These are phyloP conservation scores for Anodontia alba DNA, from an alignment of 2,888 invertebrate genomes.

Conservation along the genomic window DNA sequence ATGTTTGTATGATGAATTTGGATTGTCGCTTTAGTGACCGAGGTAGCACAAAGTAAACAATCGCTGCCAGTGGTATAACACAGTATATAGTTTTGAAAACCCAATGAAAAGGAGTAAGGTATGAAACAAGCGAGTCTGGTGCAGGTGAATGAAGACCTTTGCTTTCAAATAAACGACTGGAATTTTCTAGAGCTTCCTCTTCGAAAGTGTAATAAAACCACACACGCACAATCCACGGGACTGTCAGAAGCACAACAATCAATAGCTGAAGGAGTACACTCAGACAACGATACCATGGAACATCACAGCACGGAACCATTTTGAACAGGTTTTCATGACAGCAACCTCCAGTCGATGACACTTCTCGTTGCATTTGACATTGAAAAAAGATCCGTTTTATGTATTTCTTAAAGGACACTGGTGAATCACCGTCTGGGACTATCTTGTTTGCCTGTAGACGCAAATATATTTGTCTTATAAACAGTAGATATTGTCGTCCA, in stretches of 20 bases:
- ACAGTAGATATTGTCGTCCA: neutral
- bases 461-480: neutral
- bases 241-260: neutral
- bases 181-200: slow-evolving; percentile 4
- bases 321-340: slow-evolving; percentile 40
- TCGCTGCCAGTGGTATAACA: neutral
- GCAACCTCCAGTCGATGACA: slow-evolving; percentile 19
- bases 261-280: slow-evolving; percentile 15
- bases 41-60: neutral
- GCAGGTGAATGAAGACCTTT: slow-evolving; percentile 25
- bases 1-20: neutral
- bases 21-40: no score
- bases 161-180: neutral
- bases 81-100: slow-evolving; percentile 36
- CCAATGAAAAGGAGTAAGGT: slow-evolving; percentile 35
- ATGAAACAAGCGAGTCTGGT: slow-evolving; percentile 33
- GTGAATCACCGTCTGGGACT: neutral
- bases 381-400: neutral
- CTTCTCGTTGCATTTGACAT: neutral
- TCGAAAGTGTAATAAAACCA: slow-evolving; percentile 51
- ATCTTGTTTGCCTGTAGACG: neutral
- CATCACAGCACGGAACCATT: neutral
- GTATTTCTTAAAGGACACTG: neutral
- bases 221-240: slow-evolving; percentile 43
- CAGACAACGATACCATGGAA: slow-evolving; percentile 38